Percentiles rank a stretch among this genome's conserved stretches.
These are phyloP conservation scores for Hycleus phaleratus DNA, from an alignment of 1,140 invertebrate species.

Conservation along the genomic window DNA sequence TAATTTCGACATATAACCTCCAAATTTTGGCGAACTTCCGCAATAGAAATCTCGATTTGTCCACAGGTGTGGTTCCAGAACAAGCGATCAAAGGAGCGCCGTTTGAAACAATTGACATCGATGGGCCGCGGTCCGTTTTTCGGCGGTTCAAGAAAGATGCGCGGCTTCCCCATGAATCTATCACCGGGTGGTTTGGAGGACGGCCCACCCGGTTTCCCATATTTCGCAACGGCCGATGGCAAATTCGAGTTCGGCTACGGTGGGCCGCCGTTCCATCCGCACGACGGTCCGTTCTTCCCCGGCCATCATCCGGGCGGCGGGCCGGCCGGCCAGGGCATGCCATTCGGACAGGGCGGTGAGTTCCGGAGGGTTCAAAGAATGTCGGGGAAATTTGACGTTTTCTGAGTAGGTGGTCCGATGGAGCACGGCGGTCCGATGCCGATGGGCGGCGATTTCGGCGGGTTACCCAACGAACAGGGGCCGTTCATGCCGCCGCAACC, in stretches of 20 bases:
- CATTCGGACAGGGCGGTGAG: conserved; percentile 64
- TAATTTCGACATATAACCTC: too few species aligned
- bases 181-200: conserved; percentile 76
- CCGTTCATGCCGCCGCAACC: conserved; percentile 53
- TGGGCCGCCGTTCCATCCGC: conserved; percentile 75
- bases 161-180: conserved; percentile 82
- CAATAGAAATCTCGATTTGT: neutral
- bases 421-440: conserved; percentile 59
- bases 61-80: conserved; percentile 99
- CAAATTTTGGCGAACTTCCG: too few species aligned
- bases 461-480: conserved; percentile 54
- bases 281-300: conserved; percentile 76
- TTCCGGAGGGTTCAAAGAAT: neutral
- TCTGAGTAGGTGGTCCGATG: conserved; percentile 52
- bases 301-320: conserved; percentile 68
- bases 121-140: conserved; percentile 88
- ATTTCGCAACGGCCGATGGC: conserved; percentile 70
- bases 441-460: conserved; percentile 55
- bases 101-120: conserved; percentile 84
- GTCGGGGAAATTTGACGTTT: conserved; percentile 11
- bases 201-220: conserved; percentile 73
- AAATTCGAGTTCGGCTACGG: conserved; percentile 88
- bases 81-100: conserved; percentile 93
- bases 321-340: conserved; percentile 61
- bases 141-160: conserved; percentile 81